Evolutionary conservation across 2,113 vertebrate genomes (phyloP).

Genomic region (Aix galericulata): DNA sequence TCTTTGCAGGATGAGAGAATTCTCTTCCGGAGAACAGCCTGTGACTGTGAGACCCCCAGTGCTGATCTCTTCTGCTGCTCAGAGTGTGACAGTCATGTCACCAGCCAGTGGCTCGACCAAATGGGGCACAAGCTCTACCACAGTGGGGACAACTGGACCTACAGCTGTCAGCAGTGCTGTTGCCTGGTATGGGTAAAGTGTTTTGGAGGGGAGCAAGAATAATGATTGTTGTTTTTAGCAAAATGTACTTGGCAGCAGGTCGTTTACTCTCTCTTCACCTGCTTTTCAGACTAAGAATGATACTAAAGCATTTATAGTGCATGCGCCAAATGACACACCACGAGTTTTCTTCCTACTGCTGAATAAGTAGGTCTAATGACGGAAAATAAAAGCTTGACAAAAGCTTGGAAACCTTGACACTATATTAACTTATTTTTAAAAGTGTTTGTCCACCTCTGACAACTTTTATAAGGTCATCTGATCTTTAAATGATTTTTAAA

Average conservation of each 20-base stretch:
- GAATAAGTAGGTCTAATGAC: not conserved
- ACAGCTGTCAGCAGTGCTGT: conserved; percentile 91
- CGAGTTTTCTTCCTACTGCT: not conserved
- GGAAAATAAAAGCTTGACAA: not conserved
- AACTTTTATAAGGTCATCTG: not conserved
- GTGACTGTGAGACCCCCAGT: conserved; percentile 86
- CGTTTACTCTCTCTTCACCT: not conserved
- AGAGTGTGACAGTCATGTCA: conserved; percentile 88
- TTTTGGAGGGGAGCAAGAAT: not conserved
- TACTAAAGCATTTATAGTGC: not conserved
- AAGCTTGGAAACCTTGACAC: not conserved
- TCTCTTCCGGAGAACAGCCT: conserved; percentile 89
- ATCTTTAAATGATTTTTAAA: not conserved
- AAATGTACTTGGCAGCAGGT: not conserved
- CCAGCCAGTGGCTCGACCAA: conserved; percentile 92
- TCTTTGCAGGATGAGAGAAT: conserved; percentile 86
- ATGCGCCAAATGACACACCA: not conserved
- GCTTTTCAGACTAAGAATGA: not conserved
- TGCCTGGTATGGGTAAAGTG: conserved; percentile 82
- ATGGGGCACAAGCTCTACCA: conserved; percentile 85
- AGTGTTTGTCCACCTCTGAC: not conserved
- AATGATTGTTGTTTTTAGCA: not conserved
- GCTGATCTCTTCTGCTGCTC: conserved; percentile 93
- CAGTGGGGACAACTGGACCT: conserved; percentile 91
- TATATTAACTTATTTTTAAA: not conserved